Evolutionary conservation across 2,113 vertebrate species (phyloP), one percentile per base, ranked within the genome.

Genomic region (Oreochromis aureus): DNA sequence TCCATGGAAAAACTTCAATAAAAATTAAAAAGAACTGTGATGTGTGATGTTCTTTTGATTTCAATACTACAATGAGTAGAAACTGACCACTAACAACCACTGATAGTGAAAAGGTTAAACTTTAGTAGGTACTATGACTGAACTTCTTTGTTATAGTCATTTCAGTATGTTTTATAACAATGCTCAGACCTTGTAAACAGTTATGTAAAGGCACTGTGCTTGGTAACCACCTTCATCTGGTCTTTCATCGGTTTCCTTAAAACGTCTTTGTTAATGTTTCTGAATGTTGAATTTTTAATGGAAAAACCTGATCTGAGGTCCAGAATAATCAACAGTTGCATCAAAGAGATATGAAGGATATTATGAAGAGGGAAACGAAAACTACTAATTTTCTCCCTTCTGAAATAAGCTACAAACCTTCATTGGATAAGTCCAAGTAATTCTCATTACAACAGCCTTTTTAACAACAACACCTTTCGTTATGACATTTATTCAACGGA

Each of bases 1-100:
- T 87, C 81, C 16, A 80, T 92, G 48, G 16, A 93, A 91, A 91
- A 44, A 86, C 32, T 46, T 81, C 32, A 94, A 91, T 92, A 92
- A 92, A 94, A 88, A 30, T 48, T 18, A 76, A 76, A 48, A 76
- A 48, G 3, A 36, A 80, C 4, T 18, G 30, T 84, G 7, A 48
- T 18, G 54, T 79, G 39, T 87, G 66, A 3, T 6, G 15, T 81
- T 80, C 7, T 79, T 88, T 54, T 56, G 2, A 13, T 41, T 81
- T 53, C 16, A 48, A 32, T 51, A 27, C 44, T 73, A 73, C 27
- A 73, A 16, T 12, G 24, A 76, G 71, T 51, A 76, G 9, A 30
- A 19, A 76, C 24, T 76, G 15, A 73, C 9, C 41, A 18, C 30
- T 48, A 30, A 48, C 10, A 48, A 76, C 6, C 71, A 76, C 6